Conservation (phyloP, 2,888 invertebrate species). For the Caenorhabditis panamensis region DNA sequence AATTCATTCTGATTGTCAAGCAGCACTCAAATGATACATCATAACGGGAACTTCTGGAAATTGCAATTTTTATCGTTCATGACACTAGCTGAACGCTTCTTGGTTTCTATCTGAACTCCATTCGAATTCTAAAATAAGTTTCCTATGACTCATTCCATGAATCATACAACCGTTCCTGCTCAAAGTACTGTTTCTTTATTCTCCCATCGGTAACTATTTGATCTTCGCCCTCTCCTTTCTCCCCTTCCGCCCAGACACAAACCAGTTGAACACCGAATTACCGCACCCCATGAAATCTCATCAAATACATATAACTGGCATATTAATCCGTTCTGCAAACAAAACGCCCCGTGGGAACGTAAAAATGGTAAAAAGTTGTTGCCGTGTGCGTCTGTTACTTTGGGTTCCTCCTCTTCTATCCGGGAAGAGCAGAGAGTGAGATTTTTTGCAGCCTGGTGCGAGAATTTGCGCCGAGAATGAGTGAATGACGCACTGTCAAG, state of each 20-base stretch:
- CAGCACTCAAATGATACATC: too few relatives aligned
- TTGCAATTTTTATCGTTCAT: too few relatives aligned
- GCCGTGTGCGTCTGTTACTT: constrained; percentile 5
- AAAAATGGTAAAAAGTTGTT: not conserved
- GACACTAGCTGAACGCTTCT: too few relatives aligned
- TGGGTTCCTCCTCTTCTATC: constrained; percentile 15
- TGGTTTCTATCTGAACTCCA: too few relatives aligned
- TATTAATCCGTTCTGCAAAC: constrained; percentile 28
- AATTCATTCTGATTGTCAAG: too few relatives aligned
- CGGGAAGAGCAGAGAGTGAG: too few relatives aligned
- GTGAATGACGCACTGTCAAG: constrained; percentile 29
- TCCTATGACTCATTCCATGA: too few relatives aligned
- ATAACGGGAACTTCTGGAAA: too few relatives aligned
- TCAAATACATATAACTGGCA: constrained; percentile 33
- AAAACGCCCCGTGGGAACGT: constrained; percentile 21
- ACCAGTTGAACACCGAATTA: constrained; percentile 10
- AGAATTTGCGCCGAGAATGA: constrained; percentile 25
- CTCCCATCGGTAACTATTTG: constrained; percentile 5
- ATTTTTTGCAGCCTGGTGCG: constrained; percentile 1
- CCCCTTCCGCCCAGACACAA: not conserved
- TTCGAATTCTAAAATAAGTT: too few relatives aligned
- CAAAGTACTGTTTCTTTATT: too few relatives aligned
- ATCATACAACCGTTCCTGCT: not conserved
- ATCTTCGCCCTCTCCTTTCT: not conserved
- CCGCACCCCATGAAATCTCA: not conserved